Base-by-base conservation (phyloP, 1,140 invertebrate genomes). In the Eubasilissa regina region DNA sequence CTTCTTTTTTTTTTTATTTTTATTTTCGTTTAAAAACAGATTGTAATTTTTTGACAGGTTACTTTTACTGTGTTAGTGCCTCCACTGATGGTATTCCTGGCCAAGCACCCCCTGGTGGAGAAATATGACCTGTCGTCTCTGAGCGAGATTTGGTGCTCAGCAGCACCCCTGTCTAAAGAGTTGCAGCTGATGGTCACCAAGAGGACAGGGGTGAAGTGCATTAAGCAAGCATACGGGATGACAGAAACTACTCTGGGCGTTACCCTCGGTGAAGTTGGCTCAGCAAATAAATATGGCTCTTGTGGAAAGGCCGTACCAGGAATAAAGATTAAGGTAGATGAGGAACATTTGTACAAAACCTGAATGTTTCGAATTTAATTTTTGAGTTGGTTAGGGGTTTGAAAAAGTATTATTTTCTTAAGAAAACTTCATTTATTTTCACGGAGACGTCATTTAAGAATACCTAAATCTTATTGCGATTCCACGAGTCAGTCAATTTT, bases 201-300 rank as follows among this genome's bases (percentile, higher is more conserved):
- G 58, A 87, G 89, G 87, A 89, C 89, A 19, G 88, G 87, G 11
- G 87, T 90, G 25, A 85, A 87, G 4, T 87, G 85, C 73, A 90
- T 94, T 3, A 89, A 89, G 7, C 93, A 94, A 84, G 92, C 90
- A 0, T 94, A 94, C 83, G 93, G 94, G 0, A 89, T 95, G 84
- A 94, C 93, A 3, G 94, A 95, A 85, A 90, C 92, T 0, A 92
- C 93, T 0, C 84, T 93, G 80, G 88, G 15, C 8, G 75, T 76
- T 25, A 45, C 21, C 10, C 58, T 64, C 19, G 25, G 25, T 19
- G 12, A 15, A 3, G n/a, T 58, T 15, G 17, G 35, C 17, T 21
- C 12, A 43, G 35, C 15, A 11, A 11, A 44, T 44, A 78, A 78
- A 70, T 9, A n/a, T n/a, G 76, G 76, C 9, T 78, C 75, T 6